phyloP scores from a whole-genome alignment of 2,113 vertebrate species.

The Gadus chalcogrammus region DNA sequence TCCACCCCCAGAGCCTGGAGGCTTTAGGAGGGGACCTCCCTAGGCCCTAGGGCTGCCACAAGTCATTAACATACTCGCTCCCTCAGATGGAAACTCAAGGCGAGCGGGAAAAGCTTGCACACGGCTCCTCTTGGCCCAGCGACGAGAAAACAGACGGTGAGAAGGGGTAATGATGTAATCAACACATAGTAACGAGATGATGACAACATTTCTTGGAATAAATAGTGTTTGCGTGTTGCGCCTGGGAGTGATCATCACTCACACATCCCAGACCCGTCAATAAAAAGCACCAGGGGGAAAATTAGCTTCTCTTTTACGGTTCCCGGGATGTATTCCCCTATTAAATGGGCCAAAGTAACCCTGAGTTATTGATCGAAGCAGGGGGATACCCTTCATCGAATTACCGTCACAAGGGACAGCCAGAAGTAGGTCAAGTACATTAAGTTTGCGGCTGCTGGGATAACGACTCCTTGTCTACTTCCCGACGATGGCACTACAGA shows the following conservation, averaged over 20 bases:
- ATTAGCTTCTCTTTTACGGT: no score
- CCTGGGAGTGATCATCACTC: neutral
- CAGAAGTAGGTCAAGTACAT: no score
- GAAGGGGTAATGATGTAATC: constrained; percentile 36
- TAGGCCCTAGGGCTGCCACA: constrained; percentile 34
- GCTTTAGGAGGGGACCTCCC: constrained; percentile 29
- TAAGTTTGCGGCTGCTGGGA: no score
- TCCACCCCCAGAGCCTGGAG: constrained; percentile 32
- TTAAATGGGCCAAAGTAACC: no score
- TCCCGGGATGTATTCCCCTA: no score
- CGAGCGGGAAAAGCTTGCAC: constrained; percentile 25
- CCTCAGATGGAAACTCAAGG: constrained; percentile 1
- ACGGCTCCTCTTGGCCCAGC: constrained; percentile 18
- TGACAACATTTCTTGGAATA: constrained; percentile 8
- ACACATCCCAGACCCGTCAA: neutral
- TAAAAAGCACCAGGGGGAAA: neutral
- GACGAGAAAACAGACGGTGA: constrained; percentile 19
- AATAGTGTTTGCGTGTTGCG: neutral
- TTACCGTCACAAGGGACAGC: no score
- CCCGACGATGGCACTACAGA: no score
- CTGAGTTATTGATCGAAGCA: no score
- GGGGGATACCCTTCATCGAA: no score
- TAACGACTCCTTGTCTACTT: no score
- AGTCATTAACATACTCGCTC: constrained; percentile 34
- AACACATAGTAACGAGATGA: constrained; percentile 9